Conservation (phyloP, 2,888 invertebrate species). For the Tipula vernalis region DNA sequence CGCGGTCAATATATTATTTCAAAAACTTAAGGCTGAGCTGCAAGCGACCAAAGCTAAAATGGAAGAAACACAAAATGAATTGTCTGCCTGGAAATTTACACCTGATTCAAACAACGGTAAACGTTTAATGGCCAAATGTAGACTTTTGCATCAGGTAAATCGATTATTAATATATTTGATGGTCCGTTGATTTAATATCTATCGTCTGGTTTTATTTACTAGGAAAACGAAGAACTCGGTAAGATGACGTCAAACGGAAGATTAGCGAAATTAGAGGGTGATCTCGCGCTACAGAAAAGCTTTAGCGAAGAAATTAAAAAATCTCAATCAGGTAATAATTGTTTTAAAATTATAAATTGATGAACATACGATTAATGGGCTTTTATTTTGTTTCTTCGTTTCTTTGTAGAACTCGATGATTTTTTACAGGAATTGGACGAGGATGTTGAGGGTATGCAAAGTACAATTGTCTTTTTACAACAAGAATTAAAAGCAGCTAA, state of each 20-base stretch:
- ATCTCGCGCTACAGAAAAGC: constrained; percentile 87
- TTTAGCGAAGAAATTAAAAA: constrained; percentile 94
- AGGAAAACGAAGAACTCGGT: constrained; percentile 92
- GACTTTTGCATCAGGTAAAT: constrained; percentile 65
- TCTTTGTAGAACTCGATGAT: constrained; percentile 70
- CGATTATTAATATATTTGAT: neutral
- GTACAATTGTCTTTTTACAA: constrained; percentile 87
- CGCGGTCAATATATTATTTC: constrained; percentile 86
- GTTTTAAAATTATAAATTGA: neutral
- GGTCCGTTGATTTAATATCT: neutral
- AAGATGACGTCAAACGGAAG: constrained; percentile 90
- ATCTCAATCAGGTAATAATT: constrained; percentile 71
- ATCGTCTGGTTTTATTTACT: neutral
- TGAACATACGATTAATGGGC: neutral
- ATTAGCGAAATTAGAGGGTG: constrained; percentile 89
- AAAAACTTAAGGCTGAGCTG: constrained; percentile 81
- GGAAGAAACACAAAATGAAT: constrained; percentile 94
- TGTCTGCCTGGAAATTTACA: constrained; percentile 98
- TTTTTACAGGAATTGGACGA: constrained; percentile 92
- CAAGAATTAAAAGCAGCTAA: constrained; percentile 80
- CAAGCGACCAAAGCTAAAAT: constrained; percentile 78
- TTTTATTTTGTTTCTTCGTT: neutral
- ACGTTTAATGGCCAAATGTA: constrained; percentile 93
- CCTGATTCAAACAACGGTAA: constrained; percentile 99
- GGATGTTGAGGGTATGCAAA: constrained; percentile 97